Evolutionary conservation across 2,888 invertebrate genomes (phyloP).

Genomic region (Eupithecia pulchellata): DNA sequence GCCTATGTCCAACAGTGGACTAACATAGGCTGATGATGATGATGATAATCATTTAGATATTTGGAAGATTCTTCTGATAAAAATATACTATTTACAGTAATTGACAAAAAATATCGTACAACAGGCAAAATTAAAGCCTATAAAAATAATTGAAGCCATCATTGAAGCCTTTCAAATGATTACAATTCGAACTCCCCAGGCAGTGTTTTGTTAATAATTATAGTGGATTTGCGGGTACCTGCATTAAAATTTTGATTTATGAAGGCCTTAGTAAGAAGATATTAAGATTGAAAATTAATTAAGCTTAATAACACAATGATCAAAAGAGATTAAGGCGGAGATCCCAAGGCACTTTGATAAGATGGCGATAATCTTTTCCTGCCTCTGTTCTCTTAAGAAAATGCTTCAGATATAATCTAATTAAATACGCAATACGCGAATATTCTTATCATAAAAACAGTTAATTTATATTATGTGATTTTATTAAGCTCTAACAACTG

Average conservation of each 20-base stretch:
- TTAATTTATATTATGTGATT: no score
- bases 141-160: no score
- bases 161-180: background rate
- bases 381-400: background rate
- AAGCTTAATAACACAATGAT: background rate
- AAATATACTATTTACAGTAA: no score
- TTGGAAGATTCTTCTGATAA: no score
- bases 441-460: background rate
- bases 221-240: background rate
- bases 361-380: background rate
- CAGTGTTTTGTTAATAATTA: background rate
- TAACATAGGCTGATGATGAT: no score
- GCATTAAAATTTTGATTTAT: background rate
- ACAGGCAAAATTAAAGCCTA: background rate
- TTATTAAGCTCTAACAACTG: no score
- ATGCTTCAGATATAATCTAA: background rate
- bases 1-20: no score
- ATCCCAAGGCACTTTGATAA: background rate
- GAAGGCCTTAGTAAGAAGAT: background rate
- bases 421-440: background rate
- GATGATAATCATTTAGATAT: no score
- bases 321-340: background rate
- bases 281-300: conserved; percentile 2
- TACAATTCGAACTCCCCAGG: background rate
- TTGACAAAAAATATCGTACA: background rate